Percentiles rank a stretch among this genome's conserved stretches.
phyloP scores from a whole-genome alignment of 2,888 invertebrate genomes.

The Drosophila emarginata region DNA sequence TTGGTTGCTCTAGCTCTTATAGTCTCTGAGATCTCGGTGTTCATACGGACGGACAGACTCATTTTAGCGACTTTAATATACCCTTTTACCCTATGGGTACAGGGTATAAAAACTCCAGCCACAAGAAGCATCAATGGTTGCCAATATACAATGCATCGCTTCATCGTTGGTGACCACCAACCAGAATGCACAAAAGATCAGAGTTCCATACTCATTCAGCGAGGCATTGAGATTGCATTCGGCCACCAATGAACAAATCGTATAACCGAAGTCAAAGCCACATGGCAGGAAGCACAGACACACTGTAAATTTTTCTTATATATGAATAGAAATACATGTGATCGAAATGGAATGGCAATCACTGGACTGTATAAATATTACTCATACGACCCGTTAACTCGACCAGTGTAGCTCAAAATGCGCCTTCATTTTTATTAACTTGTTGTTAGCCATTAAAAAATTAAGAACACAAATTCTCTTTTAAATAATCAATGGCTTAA shows the following conservation, averaged over 20 bases:
- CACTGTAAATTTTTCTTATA: constrained; percentile 45
- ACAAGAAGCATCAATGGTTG: constrained; percentile 70
- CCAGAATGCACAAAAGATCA: constrained; percentile 73
- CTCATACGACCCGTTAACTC: not conserved
- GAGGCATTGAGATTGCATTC: constrained; percentile 57
- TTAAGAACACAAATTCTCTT: no score
- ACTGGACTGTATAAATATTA: constrained; percentile 30
- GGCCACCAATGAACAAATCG: constrained; percentile 74
- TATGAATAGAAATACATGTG: not conserved
- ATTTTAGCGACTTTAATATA: no score
- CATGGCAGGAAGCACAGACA: constrained; percentile 77
- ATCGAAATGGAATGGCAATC: not conserved
- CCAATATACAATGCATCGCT: constrained; percentile 76
- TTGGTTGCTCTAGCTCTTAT: no score
- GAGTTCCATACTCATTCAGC: constrained; percentile 73
- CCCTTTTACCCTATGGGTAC: no score
- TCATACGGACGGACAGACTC: no score
- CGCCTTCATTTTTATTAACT: no score
- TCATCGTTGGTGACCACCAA: constrained; percentile 59
- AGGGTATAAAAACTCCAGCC: constrained; percentile 62
- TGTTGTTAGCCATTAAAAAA: no score
- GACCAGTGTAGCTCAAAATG: not conserved
- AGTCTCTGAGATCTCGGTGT: no score
- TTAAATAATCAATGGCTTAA: no score
- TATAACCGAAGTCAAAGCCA: constrained; percentile 79